Evolutionary conservation across 2,888 invertebrate genomes (phyloP), one percentile per base, ranked within the genome.

Genomic region (Tinea pellionella): DNA sequence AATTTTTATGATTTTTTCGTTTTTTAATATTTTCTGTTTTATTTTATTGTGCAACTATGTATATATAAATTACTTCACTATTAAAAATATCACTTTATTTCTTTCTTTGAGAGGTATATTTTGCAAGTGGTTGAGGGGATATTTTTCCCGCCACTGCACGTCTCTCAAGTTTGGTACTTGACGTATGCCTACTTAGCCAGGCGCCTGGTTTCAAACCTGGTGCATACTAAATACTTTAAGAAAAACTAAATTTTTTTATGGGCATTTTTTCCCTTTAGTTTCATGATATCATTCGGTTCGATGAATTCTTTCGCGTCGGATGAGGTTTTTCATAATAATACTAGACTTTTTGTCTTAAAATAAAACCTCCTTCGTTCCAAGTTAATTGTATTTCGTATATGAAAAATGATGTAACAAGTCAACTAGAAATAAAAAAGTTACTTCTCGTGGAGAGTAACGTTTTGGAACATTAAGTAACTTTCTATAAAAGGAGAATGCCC

Each of bases 181-280:
- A n/a, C 13, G 57, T 29, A 57, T 16, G 57, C 19, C 57, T 15
- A 32, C 57, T 57, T 57, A 57, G 57, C 57, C 29, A 57, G 57
- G 57, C 32, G 57, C 57, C 57, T 57, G 57, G 32, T n/a, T 57
- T 57, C 16, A 57, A 57, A 29, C 53, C 53, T 24, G 16, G 19
- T 4, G 47, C 16, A 47, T 47, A 47, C n/a, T n/a, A 47, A 47
- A 2, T 47, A 47, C 47, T 47, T 47, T 16, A 47, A 47, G 47
- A 47, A 15, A 47, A 47, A 4, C 9, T 2, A n/a, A n/a, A 12
- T 6, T 12, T 37, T 37, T 37, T 15, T 2, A 47, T 16, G 4
- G 47, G 13, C 47, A 47, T 47, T 47, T 47, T 47, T 47, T 47
- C 13, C 1, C 2, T 13, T 47, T 15, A 9, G n/a, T 37, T 37